Evolutionary conservation across 2,113 vertebrate genomes (phyloP), one percentile per base, ranked within the genome.

Genomic region (Heterotis niloticus): DNA sequence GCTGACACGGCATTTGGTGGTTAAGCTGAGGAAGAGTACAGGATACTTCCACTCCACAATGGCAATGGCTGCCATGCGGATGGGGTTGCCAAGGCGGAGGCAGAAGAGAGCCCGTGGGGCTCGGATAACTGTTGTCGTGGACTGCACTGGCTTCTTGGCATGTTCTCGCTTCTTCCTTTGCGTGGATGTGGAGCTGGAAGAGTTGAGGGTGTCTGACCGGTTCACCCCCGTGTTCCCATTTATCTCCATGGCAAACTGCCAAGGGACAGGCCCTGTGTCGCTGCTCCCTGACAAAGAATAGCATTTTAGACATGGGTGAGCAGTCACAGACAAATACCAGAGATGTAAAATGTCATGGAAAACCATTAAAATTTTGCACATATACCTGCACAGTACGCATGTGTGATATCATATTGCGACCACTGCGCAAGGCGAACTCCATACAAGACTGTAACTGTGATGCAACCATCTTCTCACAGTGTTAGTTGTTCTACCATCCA

Each of bases 1-100:
- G 34, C 34, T 44, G 34, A 44, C 3, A 44, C 7, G 34, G 34
- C 2, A 44, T 44, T 44, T 44, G 34, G 34, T 44, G 34, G 34
- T 7, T 7, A 44, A 44, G 59, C 59, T 62, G 10, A 3, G 13
- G 5, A 5, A 60, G 14, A 28, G 52, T 57, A 54, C 64, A 87
- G 89, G 91, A 92, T 92, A 87, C 90, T 93, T 93, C 91, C 91
- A 93, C n/a, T 93, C 91, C 1, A 93, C 91, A 1, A 93, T 90
- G 85, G 86, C 88, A 87, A 93, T 91, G 79, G 89, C 91, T 1
- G 89, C 92, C 1, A 62, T 81, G 17, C 92, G 85, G 28, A 93
- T 81, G 44, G 92, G 92, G 80, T 93, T 93, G 86, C 86, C 88
- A 74, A 93, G 86, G 20, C 83, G 85, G 78, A 93, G 89, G 81